A percentile compares a stretch with the other conserved stretches of the same genome.
Conservation (phyloP, 2,113 vertebrate genomes). For the Martes martes region DNA sequence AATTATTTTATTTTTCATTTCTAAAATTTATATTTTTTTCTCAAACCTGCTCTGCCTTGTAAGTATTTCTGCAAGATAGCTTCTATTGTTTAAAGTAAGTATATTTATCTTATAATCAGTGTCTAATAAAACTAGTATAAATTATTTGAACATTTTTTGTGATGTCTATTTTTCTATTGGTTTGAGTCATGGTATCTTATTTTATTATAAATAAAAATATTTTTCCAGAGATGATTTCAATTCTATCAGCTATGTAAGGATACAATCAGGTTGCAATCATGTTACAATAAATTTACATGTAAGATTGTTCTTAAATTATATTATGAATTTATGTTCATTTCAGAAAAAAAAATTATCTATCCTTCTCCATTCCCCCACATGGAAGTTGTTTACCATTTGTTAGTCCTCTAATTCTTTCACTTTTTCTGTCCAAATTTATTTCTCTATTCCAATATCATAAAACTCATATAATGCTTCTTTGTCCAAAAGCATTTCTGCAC, state of each 20-base stretch:
- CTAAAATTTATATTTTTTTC: background rate
- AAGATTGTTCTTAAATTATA: background rate
- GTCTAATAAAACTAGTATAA: background rate
- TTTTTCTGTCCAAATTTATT: background rate
- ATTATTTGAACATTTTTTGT: background rate
- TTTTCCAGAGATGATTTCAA: background rate
- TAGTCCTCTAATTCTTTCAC: background rate
- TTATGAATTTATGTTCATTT: background rate
- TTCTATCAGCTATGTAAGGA: background rate
- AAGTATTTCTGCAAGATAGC: background rate
- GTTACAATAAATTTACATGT: background rate
- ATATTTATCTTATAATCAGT: background rate
- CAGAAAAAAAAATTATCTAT: background rate
- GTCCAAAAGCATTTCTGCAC: background rate
- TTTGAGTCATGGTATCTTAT: background rate
- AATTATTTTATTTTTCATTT: background rate
- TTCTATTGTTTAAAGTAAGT: background rate
- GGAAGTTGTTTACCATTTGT: background rate
- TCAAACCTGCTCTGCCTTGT: background rate
- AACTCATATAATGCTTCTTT: background rate
- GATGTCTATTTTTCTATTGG: background rate
- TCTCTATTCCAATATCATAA: background rate
- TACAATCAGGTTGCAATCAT: background rate
- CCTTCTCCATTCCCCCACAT: background rate
- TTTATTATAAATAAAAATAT: background rate